Evolutionary conservation across 1,140 invertebrate genomes (phyloP), one percentile per base, ranked within the genome.

Genomic region (Drosophila jambulina): DNA sequence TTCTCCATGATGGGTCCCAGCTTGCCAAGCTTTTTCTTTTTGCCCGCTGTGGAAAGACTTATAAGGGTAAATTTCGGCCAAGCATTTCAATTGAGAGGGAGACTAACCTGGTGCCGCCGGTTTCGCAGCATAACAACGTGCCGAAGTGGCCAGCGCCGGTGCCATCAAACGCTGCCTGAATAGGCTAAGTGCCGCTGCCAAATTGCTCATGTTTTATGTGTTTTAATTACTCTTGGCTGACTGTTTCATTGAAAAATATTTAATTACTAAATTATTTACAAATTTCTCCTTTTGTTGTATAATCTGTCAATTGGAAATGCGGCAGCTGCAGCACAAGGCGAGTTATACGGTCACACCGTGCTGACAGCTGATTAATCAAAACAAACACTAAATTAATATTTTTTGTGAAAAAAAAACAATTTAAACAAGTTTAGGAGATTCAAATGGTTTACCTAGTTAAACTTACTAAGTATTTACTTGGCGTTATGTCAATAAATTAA

Each of bases 1-100:
- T 97, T 98, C 79, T 96, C 95, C 72, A 94, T 92, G 3, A 94
- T 87, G 7, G 94, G 92, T 3, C 94, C 94, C 48, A 94, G 46
- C 83, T 95, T 95, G 36, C 94, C 94, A 60, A 95, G 94, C 91
- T 96, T 96, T 67, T 94, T 94, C 80, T 70, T 94, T 94, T 82
- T 94, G 46, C 60, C 53, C 19, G 76, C 75, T 74, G 34, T 56
- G 46, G 29, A 75, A 38, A 46, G 4, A 40, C 5, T 19, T 40
- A 3, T 15, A 45, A 12, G 7, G 6, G 19, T 9, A 13, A 25
- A n/a, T n/a, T 23, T 38, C 2, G 10, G 13, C 3, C 23, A 36
- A 19, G 4, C 6, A 27, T n/a, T 21, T 34, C 21, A 21, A 49
- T 38, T 3, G 1, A 6, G 13, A 29, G 13, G 7, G 38, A 8